Evolutionary conservation across 2,113 vertebrate species (phyloP).

Genomic region (Mormyrus lacerda): DNA sequence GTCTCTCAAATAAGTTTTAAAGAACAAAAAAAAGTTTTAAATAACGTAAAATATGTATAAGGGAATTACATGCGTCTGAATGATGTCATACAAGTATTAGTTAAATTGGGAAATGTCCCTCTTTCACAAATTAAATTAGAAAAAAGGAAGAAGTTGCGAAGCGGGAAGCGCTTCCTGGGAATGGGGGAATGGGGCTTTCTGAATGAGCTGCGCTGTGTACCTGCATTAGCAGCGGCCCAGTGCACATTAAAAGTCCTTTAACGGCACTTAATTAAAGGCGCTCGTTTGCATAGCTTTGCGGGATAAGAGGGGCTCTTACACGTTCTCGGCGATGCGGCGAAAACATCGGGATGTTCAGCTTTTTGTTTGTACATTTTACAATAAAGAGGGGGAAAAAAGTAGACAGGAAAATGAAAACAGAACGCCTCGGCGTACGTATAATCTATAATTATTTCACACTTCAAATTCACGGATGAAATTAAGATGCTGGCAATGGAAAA

Average conservation of each 20-base stretch:
- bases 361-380: background rate
- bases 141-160: background rate
- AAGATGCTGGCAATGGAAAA: background rate
- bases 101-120: background rate
- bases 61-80: background rate
- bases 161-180: background rate
- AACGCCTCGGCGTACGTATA: conserved; percentile 4
- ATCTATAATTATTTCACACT: background rate
- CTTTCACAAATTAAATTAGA: background rate
- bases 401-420: background rate
- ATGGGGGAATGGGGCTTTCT: background rate
- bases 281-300: background rate
- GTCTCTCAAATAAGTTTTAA: background rate
- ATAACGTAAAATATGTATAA: background rate
- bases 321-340: background rate
- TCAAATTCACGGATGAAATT: background rate
- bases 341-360: background rate
- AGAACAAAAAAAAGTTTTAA: background rate
- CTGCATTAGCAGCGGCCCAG: conserved; percentile 6
- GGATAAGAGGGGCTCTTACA: background rate
- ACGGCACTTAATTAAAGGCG: background rate
- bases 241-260: conserved; percentile 9
- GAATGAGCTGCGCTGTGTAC: background rate
- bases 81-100: background rate
- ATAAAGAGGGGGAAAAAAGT: too few relatives aligned